Evolutionary conservation across 2,797 vertebrate genomes (phyloP).

Genomic region (Echeneis naucrates): DNA sequence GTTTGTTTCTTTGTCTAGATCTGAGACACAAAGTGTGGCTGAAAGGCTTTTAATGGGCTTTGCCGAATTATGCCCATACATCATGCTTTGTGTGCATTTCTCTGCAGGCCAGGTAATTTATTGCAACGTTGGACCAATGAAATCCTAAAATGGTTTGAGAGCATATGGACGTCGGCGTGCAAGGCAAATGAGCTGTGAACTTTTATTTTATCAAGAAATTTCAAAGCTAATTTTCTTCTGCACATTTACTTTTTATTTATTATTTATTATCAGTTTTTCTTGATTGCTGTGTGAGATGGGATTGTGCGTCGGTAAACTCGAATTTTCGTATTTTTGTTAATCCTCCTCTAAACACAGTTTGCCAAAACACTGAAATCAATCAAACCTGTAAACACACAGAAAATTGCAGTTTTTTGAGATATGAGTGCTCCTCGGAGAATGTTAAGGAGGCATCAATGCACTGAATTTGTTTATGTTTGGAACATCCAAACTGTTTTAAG

Average conservation of each 20-base stretch:
- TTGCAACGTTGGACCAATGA: neutral
- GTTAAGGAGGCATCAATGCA: neutral
- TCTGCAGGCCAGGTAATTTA: neutral
- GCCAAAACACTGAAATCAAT: neutral
- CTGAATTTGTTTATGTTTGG: neutral
- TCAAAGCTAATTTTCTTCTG: neutral
- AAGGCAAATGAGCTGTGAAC: neutral
- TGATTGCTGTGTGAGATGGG: neutral
- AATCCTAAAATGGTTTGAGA: constrained; percentile 13
- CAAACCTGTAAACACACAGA: neutral
- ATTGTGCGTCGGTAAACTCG: neutral
- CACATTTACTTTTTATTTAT: neutral
- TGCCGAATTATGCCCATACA: neutral
- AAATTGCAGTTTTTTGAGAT: neutral
- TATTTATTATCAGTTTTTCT: neutral
- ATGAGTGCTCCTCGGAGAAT: neutral
- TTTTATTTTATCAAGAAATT: neutral
- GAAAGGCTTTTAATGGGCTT: constrained; percentile 1
- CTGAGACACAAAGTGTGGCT: neutral
- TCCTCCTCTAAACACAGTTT: neutral
- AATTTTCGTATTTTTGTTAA: neutral
- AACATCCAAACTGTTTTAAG: neutral
- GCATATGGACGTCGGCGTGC: neutral
- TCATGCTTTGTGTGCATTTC: neutral
- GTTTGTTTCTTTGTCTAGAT: neutral